phyloP scores from a whole-genome alignment of 2,797 vertebrate genomes.

The Hapalemur alaotrensis region DNA sequence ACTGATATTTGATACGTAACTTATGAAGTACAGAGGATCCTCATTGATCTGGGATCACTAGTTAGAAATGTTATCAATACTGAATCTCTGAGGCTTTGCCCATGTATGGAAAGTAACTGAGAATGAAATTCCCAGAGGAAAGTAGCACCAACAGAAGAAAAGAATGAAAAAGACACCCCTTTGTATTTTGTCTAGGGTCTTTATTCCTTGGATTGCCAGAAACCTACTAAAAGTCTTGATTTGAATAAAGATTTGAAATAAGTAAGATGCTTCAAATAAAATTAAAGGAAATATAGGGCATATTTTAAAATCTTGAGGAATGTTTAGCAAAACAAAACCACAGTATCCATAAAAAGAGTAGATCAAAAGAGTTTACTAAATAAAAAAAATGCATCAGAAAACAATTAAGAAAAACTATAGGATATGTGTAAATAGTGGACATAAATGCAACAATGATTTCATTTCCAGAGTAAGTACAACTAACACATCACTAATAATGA shows the following conservation, averaged over 20 bases:
- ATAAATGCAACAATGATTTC: not conserved
- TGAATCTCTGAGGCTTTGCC: not conserved
- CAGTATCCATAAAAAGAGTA: not conserved
- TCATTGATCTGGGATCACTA: not conserved
- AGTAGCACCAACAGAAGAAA: not conserved
- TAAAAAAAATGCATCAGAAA: not conserved
- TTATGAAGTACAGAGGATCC: not conserved
- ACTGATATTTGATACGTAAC: not conserved
- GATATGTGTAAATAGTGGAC: not conserved
- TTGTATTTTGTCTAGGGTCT: not conserved
- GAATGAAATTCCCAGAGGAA: not conserved
- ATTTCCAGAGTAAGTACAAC: not conserved
- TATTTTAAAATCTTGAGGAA: not conserved
- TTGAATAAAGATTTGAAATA: not conserved
- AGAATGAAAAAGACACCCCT: not conserved
- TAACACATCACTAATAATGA: not conserved
- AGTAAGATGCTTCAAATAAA: not conserved
- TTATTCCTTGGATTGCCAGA: not conserved
- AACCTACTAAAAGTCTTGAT: not conserved
- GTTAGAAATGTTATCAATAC: no score
- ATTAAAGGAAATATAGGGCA: not conserved
- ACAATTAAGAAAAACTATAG: not conserved
- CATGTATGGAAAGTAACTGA: not conserved
- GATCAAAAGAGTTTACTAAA: not conserved
- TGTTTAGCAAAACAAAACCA: not conserved